Evolutionary conservation across 2,888 invertebrate species (phyloP), one percentile per base, ranked within the genome.

Genomic region (Melolontha melolontha): DNA sequence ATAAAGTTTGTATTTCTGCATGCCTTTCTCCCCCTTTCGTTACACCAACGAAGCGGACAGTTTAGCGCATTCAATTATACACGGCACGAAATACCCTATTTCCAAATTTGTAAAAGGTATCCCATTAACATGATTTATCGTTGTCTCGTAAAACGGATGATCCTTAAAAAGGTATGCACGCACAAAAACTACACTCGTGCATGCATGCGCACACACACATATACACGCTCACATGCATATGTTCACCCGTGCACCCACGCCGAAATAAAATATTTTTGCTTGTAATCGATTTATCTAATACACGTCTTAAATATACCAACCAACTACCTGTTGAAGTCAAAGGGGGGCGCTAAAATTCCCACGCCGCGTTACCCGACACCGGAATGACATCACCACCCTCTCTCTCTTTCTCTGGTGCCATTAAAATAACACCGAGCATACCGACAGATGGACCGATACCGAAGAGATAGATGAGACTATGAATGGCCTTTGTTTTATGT

Each of bases 271-370:
- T 64, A 54, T 64, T 66, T 66, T 57, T 66, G 44, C 49, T 59
- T 29, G 59, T 69, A 66, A 69, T 69, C 69, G 63, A 69, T 73
- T 71, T 73, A 71, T 72, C 73, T 69, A 73, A 73, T 72, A 72
- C 68, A 64, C 52, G 67, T 68, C 70, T 72, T 71, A 69, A 72
- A 71, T 70, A 70, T 68, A 34, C 34, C 59, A 65, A 64, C 68
- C 64, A 68, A 70, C 70, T 74, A 74, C 74, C 71, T 74, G 69
- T 71, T 59, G 66, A 67, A 66, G 68, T 66, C 57, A 44, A 70
- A 65, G 68, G 71, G 70, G 73, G 75, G 75, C 75, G 75, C 75
- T 70, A 74, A 75, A 73, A 74, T 72, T 75, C 74, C 74, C 74
- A 74, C 75, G 74, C 49, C 54, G 66, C 55, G 64, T 49, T 47